A percentile compares a stretch with the other conserved stretches of the same genome.
These are phyloP conservation scores for Leptopilina boulardi DNA, from an alignment of 1,140 invertebrate genomes.

Conservation along the genomic window DNA sequence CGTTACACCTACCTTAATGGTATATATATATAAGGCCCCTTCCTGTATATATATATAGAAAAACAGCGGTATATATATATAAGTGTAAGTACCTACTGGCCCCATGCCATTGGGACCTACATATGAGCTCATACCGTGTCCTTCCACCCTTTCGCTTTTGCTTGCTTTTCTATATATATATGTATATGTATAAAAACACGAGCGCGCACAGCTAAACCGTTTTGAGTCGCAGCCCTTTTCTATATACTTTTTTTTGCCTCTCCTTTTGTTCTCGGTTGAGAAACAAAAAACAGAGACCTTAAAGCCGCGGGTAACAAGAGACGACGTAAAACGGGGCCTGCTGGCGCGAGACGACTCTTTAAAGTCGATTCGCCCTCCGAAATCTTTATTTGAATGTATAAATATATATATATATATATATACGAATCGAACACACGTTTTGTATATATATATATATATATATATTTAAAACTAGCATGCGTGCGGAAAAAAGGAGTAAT, in stretches of 20 bases:
- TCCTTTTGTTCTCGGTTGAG: conserved; percentile 16
- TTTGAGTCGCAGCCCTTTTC: conserved; percentile 24
- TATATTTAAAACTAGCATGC: too few species aligned
- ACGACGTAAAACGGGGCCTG: conserved; percentile 27
- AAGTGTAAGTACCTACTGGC: conserved; percentile 18
- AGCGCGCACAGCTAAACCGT: background rate
- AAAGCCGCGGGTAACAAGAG: conserved; percentile 33
- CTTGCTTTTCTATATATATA: conserved; percentile 5
- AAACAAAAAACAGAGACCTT: conserved; percentile 26
- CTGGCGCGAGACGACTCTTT: conserved; percentile 32
- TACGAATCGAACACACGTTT: too few species aligned
- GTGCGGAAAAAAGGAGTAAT: background rate
- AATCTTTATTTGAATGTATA: conserved; percentile 24
- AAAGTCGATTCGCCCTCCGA: conserved; percentile 30
- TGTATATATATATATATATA: too few species aligned
- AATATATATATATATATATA: too few species aligned
- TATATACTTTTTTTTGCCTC: conserved; percentile 4
- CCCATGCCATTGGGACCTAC: conserved; percentile 32
- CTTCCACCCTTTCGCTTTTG: conserved; percentile 31
- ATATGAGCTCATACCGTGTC: conserved; percentile 30
- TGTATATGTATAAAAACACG: background rate
- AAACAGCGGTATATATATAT: background rate
- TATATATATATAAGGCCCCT: background rate
- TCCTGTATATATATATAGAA: background rate
- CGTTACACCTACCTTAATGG: background rate